Evolutionary conservation across 2,113 vertebrate species (phyloP).

Genomic region (Halcyon malimbica): DNA sequence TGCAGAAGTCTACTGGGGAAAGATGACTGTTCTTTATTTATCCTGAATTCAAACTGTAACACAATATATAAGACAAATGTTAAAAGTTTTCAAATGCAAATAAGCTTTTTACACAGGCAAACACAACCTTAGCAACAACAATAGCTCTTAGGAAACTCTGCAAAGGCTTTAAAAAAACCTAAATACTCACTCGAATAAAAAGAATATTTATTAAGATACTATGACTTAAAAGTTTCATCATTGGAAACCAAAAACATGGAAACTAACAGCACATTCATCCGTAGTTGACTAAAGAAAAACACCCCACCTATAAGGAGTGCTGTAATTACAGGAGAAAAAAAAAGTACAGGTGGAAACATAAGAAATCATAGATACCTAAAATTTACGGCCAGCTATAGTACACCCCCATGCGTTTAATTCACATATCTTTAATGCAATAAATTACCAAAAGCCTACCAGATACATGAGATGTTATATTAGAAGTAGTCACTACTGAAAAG

Average conservation of each 20-base stretch:
- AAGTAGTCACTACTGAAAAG: background rate
- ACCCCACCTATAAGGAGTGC: accelerated
- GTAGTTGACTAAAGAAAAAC: background rate
- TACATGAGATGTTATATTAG: background rate
- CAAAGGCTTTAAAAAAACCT: background rate
- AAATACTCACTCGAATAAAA: background rate
- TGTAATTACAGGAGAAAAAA: background rate
- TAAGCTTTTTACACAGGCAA: background rate
- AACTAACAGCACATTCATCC: background rate
- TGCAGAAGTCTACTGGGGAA: conserved; percentile 76
- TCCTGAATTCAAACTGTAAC: conserved; percentile 79
- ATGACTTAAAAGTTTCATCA: background rate
- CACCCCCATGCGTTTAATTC: accelerated
- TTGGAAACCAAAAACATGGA: background rate
- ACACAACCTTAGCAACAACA: background rate
- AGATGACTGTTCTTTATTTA: conserved; percentile 76
- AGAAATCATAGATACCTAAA: background rate
- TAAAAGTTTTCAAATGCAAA: background rate
- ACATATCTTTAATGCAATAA: background rate
- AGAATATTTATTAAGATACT: background rate
- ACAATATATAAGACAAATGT: conserved; percentile 3
- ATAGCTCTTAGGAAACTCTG: background rate
- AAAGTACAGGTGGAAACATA: background rate
- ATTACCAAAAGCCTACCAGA: background rate
- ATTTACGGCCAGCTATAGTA: background rate